Evolutionary conservation across 2,113 vertebrate genomes (phyloP), one percentile per base, ranked within the genome.

Genomic region (Macquaria ambigua): DNA sequence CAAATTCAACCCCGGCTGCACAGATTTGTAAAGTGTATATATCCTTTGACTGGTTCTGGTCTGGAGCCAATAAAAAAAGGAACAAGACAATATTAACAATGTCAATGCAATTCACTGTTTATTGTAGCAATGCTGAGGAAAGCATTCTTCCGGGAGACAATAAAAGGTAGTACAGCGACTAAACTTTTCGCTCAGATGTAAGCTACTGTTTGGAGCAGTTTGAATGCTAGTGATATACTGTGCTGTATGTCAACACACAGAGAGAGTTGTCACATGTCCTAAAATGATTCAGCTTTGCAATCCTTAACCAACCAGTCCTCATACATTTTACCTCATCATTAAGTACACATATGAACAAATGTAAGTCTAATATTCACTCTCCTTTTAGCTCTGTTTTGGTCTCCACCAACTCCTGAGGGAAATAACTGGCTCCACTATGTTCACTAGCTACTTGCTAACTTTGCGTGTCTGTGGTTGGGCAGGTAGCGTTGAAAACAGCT

Each of bases 81-180:
- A 81, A 88, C 82, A 73, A 74, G 74, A 86, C 56, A 86, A 90
- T 89, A 87, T 86, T 50, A 86, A 84, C 80, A 83, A 18, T 64
- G 81, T 86, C 89, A 86, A 63, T 55, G n/a, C 79, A 52, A 61
- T 69, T 87, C 62, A 74, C 41, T 64, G 50, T 81, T 87, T 74
- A 80, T 48, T 59, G 23, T 39, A 21, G 48, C 8, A 37, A 56
- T 55, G 34, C 63, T 39, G 76, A 71, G 64, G 37, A 20, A 70
- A 81, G 39, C 20, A 9, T 80, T 83, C 67, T 25, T 74, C 53
- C 37, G 21, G 58, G 67, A 72, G 31, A 88, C 39, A 63, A 71
- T 67, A 77, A 89, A 83, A 81, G 11, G n/a, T 41, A 61, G 25
- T 64, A 8, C 81, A 63, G 72, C 21, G 39, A 52, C 67, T 82